Evolutionary conservation across 2,797 vertebrate genomes (phyloP).

Genomic region (Crocodylus rhombifer): DNA sequence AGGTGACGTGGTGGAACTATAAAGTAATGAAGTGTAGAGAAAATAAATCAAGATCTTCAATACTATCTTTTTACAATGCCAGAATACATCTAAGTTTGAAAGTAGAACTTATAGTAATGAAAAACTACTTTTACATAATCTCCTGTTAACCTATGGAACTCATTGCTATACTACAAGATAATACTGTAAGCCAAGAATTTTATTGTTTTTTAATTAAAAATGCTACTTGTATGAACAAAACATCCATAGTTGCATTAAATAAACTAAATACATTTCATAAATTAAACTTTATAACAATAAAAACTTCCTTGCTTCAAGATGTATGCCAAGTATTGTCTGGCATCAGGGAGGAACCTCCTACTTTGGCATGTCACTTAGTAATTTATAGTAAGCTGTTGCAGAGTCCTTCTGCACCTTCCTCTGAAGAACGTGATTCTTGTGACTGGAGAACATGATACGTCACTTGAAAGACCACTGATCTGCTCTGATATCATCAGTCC

Average conservation of each 20-base stretch:
- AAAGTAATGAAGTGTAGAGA: background rate
- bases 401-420: conserved; percentile 14
- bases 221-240: background rate
- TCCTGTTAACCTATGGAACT: background rate
- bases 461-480: background rate
- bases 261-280: background rate
- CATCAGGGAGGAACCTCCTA: background rate
- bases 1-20: background rate
- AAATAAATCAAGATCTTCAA: background rate
- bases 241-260: background rate
- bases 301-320: background rate
- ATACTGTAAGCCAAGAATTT: background rate
- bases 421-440: background rate
- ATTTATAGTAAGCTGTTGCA: background rate
- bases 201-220: background rate
- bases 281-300: conserved; percentile 3
- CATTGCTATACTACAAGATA: background rate
- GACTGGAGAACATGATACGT: background rate
- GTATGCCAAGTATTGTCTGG: background rate
- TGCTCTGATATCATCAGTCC: conserved; percentile 1
- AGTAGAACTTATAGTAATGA: background rate
- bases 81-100: conserved; percentile 8
- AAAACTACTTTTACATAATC: background rate
- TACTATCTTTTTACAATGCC: conserved; percentile 10
- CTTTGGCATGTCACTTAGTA: conserved; percentile 18